Base-by-base conservation (phyloP, 2,113 vertebrate genomes). In the Varanus salvator region DNA sequence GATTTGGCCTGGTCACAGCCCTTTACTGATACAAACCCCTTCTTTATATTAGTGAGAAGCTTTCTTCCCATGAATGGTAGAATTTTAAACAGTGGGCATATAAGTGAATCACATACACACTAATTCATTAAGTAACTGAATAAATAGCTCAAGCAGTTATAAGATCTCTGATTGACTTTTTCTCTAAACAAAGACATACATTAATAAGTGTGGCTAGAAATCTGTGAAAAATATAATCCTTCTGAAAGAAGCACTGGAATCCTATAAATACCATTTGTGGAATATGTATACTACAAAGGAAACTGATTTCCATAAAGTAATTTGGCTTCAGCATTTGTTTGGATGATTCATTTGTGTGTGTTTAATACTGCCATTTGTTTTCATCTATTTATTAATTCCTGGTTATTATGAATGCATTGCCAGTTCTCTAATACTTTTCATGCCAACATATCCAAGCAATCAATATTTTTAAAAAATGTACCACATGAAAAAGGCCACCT, bases 231-330 rank as follows among this genome's bases (percentile, higher is more conserved):
- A 68, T 0, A 80, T 21, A 2, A 84, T 89, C 14, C 1, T 21
- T 21, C 66, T 86, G n/a, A 48, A 90, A 93, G 25, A 31, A 76
- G 48, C 34, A 74, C 66, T 91, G n/a, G 50, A 0, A 1, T 72
- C 87, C 11, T 86, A 85, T 69, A 68, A 66, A 82, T 88, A 34
- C 23, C 74, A 5, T 85, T 85, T 38, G 64, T 90, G 88, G 78
- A 85, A 90, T 78, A 90, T 44, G n/a, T 80, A 57, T n/a, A 57
- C 15, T 44, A 90, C 52, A 90, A 85, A 90, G 64, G 50, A 89
- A 80, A 54, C 50, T 31, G 38, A 90, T 85, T 90, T 69, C 84
- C 64, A 85, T 85, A 85, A 90, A 85, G 57, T 90, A 85, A 90
- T 54, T 23, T 29, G 25, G 86, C 87, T 90, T 34, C 27, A 80